Evolutionary conservation across 1,140 invertebrate genomes (phyloP).

Genomic region (Apis florea): DNA sequence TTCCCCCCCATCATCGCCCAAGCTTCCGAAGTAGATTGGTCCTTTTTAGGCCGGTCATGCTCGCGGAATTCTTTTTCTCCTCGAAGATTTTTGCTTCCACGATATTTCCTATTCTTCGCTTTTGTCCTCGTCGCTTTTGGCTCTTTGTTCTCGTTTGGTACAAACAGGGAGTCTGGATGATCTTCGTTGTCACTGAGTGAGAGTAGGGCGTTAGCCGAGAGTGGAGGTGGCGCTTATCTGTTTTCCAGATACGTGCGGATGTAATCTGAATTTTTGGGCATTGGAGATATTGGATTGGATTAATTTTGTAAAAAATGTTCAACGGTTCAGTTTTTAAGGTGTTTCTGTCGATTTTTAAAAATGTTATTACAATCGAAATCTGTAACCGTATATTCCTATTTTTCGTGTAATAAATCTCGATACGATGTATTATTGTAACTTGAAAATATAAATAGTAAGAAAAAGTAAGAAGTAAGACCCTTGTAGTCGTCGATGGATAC

Average conservation of each 20-base stretch:
- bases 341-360: not conserved
- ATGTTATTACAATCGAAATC: not conserved
- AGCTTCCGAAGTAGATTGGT: not conserved
- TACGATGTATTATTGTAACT: not conserved
- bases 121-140: too few species aligned
- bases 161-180: not conserved
- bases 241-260: not conserved
- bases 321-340: not conserved
- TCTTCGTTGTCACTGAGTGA: not conserved
- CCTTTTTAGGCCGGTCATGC: not conserved
- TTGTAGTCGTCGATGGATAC: not conserved
- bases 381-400: not conserved
- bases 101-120: not conserved
- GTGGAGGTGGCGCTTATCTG: not conserved
- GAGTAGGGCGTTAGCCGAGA: not conserved
- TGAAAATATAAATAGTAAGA: not conserved
- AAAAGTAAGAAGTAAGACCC: not conserved
- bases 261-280: not conserved
- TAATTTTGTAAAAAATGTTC: too few species aligned
- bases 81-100: not conserved
- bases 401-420: not conserved
- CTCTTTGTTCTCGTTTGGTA: too few species aligned
- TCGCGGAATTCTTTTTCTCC: not conserved
- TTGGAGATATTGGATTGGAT: not conserved
- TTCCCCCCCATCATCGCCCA: conserved; percentile 49